Conservation (phyloP, 2,113 vertebrate species). For the Blennius ocellaris region DNA sequence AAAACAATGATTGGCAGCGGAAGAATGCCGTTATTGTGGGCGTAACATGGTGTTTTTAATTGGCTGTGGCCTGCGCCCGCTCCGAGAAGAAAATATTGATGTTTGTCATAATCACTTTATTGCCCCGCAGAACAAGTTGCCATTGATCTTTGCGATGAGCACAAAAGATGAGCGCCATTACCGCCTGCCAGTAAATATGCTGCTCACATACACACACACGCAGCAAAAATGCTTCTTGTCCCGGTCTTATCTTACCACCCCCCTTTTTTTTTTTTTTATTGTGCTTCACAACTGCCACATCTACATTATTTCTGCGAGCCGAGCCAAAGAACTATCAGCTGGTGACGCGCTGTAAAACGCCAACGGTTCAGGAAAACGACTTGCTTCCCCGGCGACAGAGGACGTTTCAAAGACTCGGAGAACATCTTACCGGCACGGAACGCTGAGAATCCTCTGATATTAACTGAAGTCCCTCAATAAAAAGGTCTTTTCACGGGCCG, state of each 20-base stretch:
- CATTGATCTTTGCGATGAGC: conserved; percentile 53
- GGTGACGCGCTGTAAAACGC: conserved; percentile 4
- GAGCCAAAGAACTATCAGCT: neutral
- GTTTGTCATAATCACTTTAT: conserved; percentile 37
- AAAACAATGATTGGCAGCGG: conserved; percentile 36
- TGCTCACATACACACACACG: conserved; percentile 11
- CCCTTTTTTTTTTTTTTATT: too few relatives aligned
- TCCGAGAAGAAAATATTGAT: conserved; percentile 27
- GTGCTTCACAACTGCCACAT: conserved; percentile 10
- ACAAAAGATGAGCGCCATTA: conserved; percentile 36
- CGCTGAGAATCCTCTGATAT: neutral
- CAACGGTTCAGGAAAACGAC: neutral
- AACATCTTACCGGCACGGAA: neutral
- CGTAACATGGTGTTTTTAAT: conserved; percentile 29
- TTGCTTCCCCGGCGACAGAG: neutral
- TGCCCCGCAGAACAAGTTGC: conserved; percentile 30
- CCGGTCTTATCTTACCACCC: conserved; percentile 12
- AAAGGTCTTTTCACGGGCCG: neutral
- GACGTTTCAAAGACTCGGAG: neutral
- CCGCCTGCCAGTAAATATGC: conserved; percentile 15
- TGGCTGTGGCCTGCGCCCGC: conserved; percentile 1
- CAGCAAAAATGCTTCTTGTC: conserved; percentile 19
- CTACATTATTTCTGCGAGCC: neutral
- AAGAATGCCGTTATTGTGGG: conserved; percentile 9
- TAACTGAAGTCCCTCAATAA: neutral